A percentile compares a stretch with the other conserved stretches of the same genome.
These are phyloP conservation scores for Brachirus orientalis DNA, from an alignment of 2,113 vertebrate genomes.

Conservation along the genomic window DNA sequence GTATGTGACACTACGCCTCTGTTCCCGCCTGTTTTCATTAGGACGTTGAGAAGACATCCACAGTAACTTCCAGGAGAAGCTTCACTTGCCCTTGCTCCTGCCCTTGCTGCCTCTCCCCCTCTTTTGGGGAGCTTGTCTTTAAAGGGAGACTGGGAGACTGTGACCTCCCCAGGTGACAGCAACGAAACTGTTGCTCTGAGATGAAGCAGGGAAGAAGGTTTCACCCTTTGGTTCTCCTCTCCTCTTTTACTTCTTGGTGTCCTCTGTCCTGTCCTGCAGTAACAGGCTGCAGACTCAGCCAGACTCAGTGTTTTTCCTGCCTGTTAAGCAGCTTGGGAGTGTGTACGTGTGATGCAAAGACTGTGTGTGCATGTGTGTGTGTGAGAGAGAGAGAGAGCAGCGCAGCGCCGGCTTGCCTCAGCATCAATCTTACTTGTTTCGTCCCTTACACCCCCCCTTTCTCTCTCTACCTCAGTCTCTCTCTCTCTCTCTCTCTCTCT, in stretches of 20 bases:
- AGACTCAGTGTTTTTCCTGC: conserved; percentile 69
- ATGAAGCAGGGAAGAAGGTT: conserved; percentile 29
- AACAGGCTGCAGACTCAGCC: conserved; percentile 51
- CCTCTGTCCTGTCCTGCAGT: conserved; percentile 67
- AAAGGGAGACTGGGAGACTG: conserved; percentile 42
- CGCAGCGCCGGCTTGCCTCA: conserved; percentile 69
- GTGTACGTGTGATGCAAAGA: conserved; percentile 54
- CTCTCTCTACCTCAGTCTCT: conserved; percentile 16
- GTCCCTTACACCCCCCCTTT: conserved; percentile 50
- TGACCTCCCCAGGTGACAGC: conserved; percentile 58
- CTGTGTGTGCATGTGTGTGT: conserved; percentile 44
- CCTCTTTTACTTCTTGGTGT: conserved; percentile 32
- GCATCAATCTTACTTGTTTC: conserved; percentile 73
- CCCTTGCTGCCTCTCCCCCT: conserved; percentile 60
- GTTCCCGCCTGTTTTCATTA: conserved; percentile 65
- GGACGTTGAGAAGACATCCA: conserved; percentile 64
- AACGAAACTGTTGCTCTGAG: conserved; percentile 67
- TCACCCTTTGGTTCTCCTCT: conserved; percentile 24
- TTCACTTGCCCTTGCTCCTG: conserved; percentile 73
- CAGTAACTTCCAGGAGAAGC: conserved; percentile 41
- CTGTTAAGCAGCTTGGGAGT: conserved; percentile 73
- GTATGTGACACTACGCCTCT: conserved; percentile 58
- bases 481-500: conserved; percentile 31
- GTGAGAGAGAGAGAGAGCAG: conserved; percentile 45
- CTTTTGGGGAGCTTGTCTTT: conserved; percentile 39